Percentiles rank a stretch among this genome's conserved stretches.
Conservation (phyloP, 2,797 vertebrate species). For the Siniperca undulata region DNA sequence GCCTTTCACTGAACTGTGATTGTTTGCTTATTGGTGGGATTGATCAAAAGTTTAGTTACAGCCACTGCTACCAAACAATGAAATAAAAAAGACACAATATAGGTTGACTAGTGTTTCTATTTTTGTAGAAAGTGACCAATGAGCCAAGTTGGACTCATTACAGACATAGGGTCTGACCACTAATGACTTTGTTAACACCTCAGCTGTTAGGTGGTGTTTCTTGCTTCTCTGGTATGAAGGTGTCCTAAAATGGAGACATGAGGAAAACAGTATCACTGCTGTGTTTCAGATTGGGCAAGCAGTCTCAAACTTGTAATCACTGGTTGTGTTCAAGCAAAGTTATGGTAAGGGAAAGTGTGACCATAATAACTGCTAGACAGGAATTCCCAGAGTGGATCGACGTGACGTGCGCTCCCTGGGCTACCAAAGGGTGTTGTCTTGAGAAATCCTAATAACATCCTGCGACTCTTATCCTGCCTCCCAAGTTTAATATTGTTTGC, state of each 20-base stretch:
- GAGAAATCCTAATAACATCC: conserved; percentile 44
- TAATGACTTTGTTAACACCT: conserved; percentile 13
- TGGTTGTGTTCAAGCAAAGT: conserved; percentile 43
- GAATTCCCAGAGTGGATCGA: conserved; percentile 58
- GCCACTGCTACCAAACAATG: conserved; percentile 14
- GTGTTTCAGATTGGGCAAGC: conserved; percentile 10
- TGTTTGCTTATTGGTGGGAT: background rate
- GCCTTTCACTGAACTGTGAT: conserved; percentile 5
- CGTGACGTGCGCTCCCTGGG: conserved; percentile 41
- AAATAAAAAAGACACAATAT: background rate
- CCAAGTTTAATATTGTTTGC: conserved; percentile 41
- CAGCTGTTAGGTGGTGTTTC: conserved; percentile 9
- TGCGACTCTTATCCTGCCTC: conserved; percentile 53
- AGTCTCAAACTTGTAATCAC: conserved; percentile 34
- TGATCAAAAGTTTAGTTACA: conserved; percentile 10
- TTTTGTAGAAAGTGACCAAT: background rate
- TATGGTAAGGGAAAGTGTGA: conserved; percentile 43
- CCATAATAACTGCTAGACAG: conserved; percentile 50
- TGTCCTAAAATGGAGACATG: conserved; percentile 5
- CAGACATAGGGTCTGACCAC: background rate
- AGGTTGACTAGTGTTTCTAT: background rate
- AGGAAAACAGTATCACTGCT: conserved; percentile 10
- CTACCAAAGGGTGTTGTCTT: conserved; percentile 53
- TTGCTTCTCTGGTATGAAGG: conserved; percentile 19
- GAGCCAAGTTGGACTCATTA: background rate